Percentiles rank a stretch among this genome's conserved stretches.
phyloP scores from a whole-genome alignment of 2,113 vertebrate genomes.

The Scomber japonicus region DNA sequence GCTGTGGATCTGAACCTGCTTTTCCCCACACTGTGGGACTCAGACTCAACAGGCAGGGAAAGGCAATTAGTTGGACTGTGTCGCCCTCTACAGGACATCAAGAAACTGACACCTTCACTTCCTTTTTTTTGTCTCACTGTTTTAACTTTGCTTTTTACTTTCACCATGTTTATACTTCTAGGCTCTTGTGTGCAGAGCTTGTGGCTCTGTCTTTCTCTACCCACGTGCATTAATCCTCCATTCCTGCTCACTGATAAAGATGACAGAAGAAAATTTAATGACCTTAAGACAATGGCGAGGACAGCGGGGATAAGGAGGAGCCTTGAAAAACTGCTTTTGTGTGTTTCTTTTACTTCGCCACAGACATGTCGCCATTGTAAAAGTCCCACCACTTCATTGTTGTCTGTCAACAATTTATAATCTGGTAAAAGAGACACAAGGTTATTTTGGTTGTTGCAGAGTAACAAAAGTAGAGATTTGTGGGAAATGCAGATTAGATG shows the following conservation, averaged over 20 bases:
- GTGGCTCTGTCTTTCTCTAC: background rate
- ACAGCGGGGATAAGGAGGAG: background rate
- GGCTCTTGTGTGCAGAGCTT: constrained; percentile 26
- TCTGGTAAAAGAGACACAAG: background rate
- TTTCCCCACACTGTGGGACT: background rate
- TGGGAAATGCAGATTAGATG: constrained; percentile 34
- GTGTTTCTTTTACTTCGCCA: background rate
- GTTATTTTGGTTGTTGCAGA: constrained; percentile 20
- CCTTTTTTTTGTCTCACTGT: constrained; percentile 13
- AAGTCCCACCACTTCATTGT: background rate
- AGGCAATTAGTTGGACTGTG: constrained; percentile 60
- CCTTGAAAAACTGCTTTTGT: constrained; percentile 10
- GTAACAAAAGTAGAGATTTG: constrained; percentile 20
- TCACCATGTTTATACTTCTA: constrained; percentile 28
- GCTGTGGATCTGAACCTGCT: constrained; percentile 45
- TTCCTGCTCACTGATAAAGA: constrained; percentile 29
- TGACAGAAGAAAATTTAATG: constrained; percentile 15
- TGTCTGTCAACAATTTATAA: background rate
- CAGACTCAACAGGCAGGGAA: constrained; percentile 22
- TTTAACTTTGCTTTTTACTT: constrained; percentile 26
- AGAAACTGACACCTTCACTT: constrained; percentile 57
- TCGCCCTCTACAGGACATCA: constrained; percentile 72
- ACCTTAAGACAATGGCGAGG: background rate
- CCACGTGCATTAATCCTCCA: constrained; percentile 48
- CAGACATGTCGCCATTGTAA: constrained; percentile 33